A percentile compares a stretch with the other conserved stretches of the same genome.
Conservation (phyloP, 2,113 vertebrate species). For the Recurvirostra avosetta region DNA sequence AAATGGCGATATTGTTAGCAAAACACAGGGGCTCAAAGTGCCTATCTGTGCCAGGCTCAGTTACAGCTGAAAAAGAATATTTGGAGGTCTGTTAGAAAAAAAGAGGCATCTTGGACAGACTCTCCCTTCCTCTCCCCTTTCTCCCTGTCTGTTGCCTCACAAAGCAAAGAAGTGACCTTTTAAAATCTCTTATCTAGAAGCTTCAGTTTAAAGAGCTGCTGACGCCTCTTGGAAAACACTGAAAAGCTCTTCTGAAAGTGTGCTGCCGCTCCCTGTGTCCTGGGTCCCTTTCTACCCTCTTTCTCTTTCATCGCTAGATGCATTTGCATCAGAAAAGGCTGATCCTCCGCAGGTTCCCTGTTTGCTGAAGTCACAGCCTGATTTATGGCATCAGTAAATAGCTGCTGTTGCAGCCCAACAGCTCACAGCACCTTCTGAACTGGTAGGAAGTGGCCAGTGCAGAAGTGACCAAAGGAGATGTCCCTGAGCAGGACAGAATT, state of each 20-base stretch:
- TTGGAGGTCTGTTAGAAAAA: neutral
- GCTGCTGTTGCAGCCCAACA: neutral
- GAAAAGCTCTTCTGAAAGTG: conserved; percentile 28
- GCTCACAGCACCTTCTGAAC: neutral
- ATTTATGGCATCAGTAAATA: neutral
- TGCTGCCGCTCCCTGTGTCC: neutral
- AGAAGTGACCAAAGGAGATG: neutral
- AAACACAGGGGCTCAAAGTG: neutral
- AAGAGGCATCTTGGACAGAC: neutral
- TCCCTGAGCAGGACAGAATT: neutral
- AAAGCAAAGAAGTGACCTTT: conserved; percentile 51
- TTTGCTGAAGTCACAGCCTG: neutral
- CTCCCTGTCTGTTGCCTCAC: neutral
- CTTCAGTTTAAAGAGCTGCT: conserved; percentile 36
- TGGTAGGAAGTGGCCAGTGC: too few species aligned
- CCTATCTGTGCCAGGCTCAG: neutral
- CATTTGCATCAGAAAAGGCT: conserved; percentile 45
- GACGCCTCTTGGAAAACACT: conserved; percentile 36
- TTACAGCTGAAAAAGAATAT: neutral
- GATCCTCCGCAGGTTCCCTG: neutral
- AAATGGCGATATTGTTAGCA: neutral
- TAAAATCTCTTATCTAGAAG: conserved; percentile 52
- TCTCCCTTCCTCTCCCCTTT: neutral
- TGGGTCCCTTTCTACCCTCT: neutral
- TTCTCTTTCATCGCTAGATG: neutral